Base-by-base conservation (phyloP, 1,140 invertebrate species). In the Aphelenchoides avenae region DNA sequence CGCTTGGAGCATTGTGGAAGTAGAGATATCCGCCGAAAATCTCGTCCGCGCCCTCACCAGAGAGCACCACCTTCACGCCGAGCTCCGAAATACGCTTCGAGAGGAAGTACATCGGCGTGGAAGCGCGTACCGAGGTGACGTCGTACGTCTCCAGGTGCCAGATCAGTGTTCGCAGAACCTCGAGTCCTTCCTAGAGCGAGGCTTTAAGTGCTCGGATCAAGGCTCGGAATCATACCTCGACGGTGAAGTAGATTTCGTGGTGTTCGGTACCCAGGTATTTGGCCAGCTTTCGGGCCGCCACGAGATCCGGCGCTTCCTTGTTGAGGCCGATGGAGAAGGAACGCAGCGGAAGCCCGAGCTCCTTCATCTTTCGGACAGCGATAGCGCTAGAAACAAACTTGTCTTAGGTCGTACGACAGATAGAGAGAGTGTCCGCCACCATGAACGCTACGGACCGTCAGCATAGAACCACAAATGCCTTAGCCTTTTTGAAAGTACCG, bases 1-100 rank as follows among this genome's bases (percentile, higher is more conserved):
- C 55, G 34, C 48, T 66, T 3, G 73, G 73, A 6, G 73, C 73
- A 52, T 75, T 77, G 42, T 77, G 72, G 53, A 75, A 75, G 51
- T 75, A 75, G 34, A 77, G 57, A 57, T 75, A 75, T 46, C 75
- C 75, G 13, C 73, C 73, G 49, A 75, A 76, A 43, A 75, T 75
- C 48, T 75, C 73, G 49, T 75, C 73, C 42, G 73, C 64, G 30
- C 73, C 73, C 44, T 75, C 73, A 29, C 73, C 73, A 2, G 75
- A 77, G 3, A 75, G 61, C 6, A 77, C 75, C 3, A 70, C 66
- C 56, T 75, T 75, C 53, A 75, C 68, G 15, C 73, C 73, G 34
- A 66, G 24, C 18, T 73, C 50, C n/a, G 55, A 36, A 33, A 75
- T 77, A 9, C 61, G 29, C 39, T 67, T 58, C 6, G 75, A 77